Percentiles rank a stretch among this genome's conserved stretches.
These are phyloP conservation scores for Shinisaurus crocodilurus DNA, from an alignment of 2,113 vertebrate genomes.

Conservation along the genomic window DNA sequence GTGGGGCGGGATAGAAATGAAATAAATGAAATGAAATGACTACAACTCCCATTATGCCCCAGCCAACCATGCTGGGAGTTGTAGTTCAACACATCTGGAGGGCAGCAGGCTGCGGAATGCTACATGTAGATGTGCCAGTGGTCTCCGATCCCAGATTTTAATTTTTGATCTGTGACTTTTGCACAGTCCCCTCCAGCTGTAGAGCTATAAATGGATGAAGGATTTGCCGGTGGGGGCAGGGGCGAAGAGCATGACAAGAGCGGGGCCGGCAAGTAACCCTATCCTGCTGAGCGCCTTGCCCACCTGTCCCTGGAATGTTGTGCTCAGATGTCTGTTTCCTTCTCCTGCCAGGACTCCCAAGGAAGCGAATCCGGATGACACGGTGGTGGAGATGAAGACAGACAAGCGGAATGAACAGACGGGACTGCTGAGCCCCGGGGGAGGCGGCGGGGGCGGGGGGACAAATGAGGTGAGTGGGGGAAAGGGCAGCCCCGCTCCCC, in stretches of 20 bases:
- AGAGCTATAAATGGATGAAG: not conserved
- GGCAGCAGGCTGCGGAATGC: no score
- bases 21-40: no score
- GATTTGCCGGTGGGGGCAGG: not conserved
- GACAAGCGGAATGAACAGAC: conserved; percentile 82
- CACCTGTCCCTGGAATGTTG: not conserved
- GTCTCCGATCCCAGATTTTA: not conserved
- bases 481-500: no score
- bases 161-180: no score
- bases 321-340: not conserved
- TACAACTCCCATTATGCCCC: no score
- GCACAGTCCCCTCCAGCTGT: not conserved
- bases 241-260: not conserved
- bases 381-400: conserved; percentile 82
- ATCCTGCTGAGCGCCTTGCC: not conserved
- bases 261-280: not conserved
- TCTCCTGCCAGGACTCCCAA: conserved; percentile 58
- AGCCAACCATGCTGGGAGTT: no score
- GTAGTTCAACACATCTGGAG: no score
- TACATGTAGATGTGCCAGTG: not conserved
- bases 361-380: conserved; percentile 71
- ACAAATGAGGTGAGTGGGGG: conserved; percentile 74
- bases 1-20: no score
- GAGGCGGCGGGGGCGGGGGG: conserved; percentile 57
- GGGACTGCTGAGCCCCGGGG: conserved; percentile 73